Evolutionary conservation across 2,797 vertebrate genomes (phyloP).

Genomic region (Chelon labrosus): DNA sequence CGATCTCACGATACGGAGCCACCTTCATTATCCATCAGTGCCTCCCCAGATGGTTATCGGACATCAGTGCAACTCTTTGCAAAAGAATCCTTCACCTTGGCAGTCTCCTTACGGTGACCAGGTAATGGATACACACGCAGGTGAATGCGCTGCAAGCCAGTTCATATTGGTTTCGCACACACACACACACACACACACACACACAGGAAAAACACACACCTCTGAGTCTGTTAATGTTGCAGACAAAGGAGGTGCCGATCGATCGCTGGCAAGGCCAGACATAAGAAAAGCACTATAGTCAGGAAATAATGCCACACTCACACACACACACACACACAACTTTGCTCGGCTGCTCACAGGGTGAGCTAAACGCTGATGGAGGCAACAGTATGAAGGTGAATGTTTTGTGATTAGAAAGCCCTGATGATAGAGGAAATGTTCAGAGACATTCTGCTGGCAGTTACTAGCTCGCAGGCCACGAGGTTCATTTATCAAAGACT

Average conservation of each 20-base stretch:
- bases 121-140: conserved; percentile 75
- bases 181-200: conserved; percentile 39
- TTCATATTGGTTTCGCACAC: conserved; percentile 65
- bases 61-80: conserved; percentile 50
- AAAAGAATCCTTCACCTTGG: conserved; percentile 73
- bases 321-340: conserved; percentile 13
- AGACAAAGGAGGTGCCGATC: conserved; percentile 76
- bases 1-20: conserved; percentile 43
- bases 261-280: conserved; percentile 74
- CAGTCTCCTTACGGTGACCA: conserved; percentile 58
- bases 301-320: conserved; percentile 61
- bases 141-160: conserved; percentile 62
- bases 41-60: conserved; percentile 58
- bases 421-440: conserved; percentile 75
- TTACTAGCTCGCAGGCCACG: conserved; percentile 49
- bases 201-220: conserved; percentile 36
- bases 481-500: conserved; percentile 70
- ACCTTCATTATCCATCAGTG: conserved; percentile 59
- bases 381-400: conserved; percentile 74
- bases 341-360: conserved; percentile 38
- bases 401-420: conserved; percentile 72
- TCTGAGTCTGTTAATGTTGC: conserved; percentile 74
- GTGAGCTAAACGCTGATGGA: conserved; percentile 73
- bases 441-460: conserved; percentile 70
- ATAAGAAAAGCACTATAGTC: conserved; percentile 70